Base-by-base conservation (phyloP, 2,113 vertebrate species). In the Nyctereutes procyonoides region DNA sequence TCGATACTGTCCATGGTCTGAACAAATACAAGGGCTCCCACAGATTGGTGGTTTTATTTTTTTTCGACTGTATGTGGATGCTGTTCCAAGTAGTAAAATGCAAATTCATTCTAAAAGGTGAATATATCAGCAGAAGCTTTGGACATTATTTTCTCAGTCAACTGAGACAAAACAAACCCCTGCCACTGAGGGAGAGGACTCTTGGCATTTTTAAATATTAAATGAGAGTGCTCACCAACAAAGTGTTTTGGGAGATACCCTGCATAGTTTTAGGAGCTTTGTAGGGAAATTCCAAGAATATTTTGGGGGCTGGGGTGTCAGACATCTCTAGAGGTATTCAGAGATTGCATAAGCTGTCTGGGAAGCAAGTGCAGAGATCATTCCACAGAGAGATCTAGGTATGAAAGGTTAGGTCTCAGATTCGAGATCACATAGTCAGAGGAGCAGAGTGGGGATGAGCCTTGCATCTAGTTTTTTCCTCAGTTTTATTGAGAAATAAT, bases 71-170 rank as follows among this genome's bases (percentile, higher is more conserved):
- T 48, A 10, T 35, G 2, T 48, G 71, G 82, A 26, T 67, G 73
- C 28, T 22, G 6, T 63, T 94, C n/a, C n/a, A 43, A 22, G 67
- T 17, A 48, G 69, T 16, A 13, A 88, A 55, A 84, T 71, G 20
- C n/a, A 85, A 76, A 32, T 13, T 22, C 43, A 15, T 79, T 60
- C 63, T 90, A 63, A 76, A 76, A 86, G 30, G 22, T 48, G 24
- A 48, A 1, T 60, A 7, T 35, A n/a, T 83, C 35, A 58, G 22
- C n/a, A 28, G 48, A 22, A 56, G 28, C 17, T 43, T 84, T 15
- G 30, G 56, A 12, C 15, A 14, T 73, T 79, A n/a, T 76, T 65
- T 93, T 80, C 90, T 91, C 24, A 81, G 7, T 65, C 62, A 83
- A 32, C 24, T 22, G 11, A 60, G 51, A 71, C 11, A 73, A 90